Evolutionary conservation across 1,140 invertebrate species (phyloP).

Genomic region (Anadara kagoshimensis): DNA sequence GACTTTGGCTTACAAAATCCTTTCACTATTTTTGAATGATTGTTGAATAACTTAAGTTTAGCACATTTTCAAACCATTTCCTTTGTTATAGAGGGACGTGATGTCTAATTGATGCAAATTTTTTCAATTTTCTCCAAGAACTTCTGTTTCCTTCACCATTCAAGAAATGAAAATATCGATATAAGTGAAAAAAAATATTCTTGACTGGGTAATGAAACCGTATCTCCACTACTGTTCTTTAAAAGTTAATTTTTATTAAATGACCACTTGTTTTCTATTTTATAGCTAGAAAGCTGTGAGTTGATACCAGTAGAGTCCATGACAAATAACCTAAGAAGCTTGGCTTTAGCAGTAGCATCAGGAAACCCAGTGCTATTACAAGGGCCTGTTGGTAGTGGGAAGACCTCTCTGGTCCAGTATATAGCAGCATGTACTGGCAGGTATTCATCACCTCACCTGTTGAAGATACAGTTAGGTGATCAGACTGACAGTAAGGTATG

Average conservation of each 20-base stretch:
- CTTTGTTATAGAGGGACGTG: too few relatives aligned
- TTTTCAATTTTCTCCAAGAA: too few relatives aligned
- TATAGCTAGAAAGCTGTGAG: slow-evolving; percentile 7
- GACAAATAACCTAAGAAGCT: slow-evolving; percentile 56
- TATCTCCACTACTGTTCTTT: too few relatives aligned
- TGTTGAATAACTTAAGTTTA: too few relatives aligned
- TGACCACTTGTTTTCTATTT: neutral
- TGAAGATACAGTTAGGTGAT: slow-evolving; percentile 95
- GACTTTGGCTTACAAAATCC: neutral
- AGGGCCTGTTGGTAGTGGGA: slow-evolving; percentile 95
- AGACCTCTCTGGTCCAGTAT: slow-evolving; percentile 93
- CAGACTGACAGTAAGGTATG: slow-evolving; percentile 94
- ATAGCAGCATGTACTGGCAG: slow-evolving; percentile 87
- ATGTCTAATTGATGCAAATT: too few relatives aligned
- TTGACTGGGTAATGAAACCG: too few relatives aligned
- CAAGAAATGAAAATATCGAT: too few relatives aligned
- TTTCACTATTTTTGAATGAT: neutral
- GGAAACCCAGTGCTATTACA: slow-evolving; percentile 84
- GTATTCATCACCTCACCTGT: slow-evolving; percentile 70
- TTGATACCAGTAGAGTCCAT: slow-evolving; percentile 69
- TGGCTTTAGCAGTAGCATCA: slow-evolving; percentile 69
- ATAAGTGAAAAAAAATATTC: too few relatives aligned
- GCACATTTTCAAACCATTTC: neutral
- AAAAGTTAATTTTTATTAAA: too few relatives aligned
- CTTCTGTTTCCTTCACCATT: too few relatives aligned